phyloP scores from a whole-genome alignment of 2,113 vertebrate species.

The Smithornis capensis region DNA sequence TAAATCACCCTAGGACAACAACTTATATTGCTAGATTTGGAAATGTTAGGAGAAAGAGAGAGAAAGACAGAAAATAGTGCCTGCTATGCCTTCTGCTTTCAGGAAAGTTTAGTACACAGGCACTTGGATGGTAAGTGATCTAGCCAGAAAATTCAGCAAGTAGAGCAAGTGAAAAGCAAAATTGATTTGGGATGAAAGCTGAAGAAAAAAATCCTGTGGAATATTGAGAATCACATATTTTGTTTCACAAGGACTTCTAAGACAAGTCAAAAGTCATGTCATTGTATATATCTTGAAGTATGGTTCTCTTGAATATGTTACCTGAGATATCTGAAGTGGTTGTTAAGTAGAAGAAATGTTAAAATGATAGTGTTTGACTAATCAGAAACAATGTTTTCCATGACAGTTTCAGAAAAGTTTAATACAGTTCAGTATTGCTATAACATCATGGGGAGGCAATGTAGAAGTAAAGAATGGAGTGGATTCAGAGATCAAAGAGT shows the following conservation, averaged over 20 bases:
- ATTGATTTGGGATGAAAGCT: slow-evolving; percentile 49
- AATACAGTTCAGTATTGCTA: background rate
- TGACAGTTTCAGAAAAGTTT: background rate
- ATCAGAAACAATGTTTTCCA: background rate
- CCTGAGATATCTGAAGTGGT: background rate
- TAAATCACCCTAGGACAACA: too few relatives aligned
- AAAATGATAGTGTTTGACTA: background rate
- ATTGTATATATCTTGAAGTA: background rate
- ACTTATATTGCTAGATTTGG: background rate
- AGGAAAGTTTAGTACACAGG: background rate
- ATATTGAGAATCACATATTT: slow-evolving; percentile 16
- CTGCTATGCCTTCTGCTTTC: background rate
- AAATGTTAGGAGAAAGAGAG: background rate
- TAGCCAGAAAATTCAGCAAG: slow-evolving; percentile 13
- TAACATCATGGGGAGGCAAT: background rate
- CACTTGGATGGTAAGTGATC: background rate
- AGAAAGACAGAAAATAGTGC: background rate
- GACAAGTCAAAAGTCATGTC: background rate
- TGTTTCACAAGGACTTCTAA: slow-evolving; percentile 47
- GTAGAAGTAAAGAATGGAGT: background rate
- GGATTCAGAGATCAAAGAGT: background rate
- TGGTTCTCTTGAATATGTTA: background rate
- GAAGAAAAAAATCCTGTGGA: background rate
- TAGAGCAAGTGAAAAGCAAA: slow-evolving; percentile 67
- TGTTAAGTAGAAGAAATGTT: background rate